These are phyloP conservation scores for Crematogaster levior DNA, from an alignment of 2,888 invertebrate genomes.

Conservation along the genomic window DNA sequence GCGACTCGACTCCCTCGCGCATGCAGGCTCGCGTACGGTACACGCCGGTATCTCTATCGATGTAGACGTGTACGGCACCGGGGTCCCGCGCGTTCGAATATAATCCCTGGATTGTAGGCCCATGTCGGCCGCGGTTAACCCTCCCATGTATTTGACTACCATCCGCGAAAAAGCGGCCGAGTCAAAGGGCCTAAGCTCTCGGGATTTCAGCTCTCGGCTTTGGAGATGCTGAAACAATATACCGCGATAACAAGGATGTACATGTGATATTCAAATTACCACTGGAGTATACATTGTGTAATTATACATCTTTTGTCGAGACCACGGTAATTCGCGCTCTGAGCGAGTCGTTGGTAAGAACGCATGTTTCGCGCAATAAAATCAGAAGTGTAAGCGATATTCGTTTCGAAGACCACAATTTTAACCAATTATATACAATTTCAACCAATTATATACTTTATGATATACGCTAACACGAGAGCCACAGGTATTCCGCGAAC, in stretches of 20 bases:
- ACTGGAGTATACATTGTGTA: neutral
- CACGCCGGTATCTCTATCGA: conserved; percentile 54
- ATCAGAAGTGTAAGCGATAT: neutral
- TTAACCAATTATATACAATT: too few species aligned
- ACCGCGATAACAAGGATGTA: neutral
- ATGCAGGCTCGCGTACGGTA: conserved; percentile 65
- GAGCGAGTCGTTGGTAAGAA: too few species aligned
- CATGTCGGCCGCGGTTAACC: conserved; percentile 41
- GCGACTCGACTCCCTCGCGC: conserved; percentile 82
- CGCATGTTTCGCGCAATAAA: neutral
- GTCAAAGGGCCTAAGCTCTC: neutral
- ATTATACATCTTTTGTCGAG: neutral
- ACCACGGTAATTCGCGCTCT: neutral
- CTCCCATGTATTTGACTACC: conserved; percentile 45
- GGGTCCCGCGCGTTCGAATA: conserved; percentile 35
- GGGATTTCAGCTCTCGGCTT: neutral
- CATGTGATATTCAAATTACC: neutral
- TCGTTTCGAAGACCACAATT: neutral
- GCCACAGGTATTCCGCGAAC: neutral
- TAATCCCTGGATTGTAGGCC: conserved; percentile 45
- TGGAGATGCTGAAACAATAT: conserved; percentile 5
- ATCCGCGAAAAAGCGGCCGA: conserved; percentile 41
- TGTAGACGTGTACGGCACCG: conserved; percentile 47
- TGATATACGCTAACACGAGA: neutral
- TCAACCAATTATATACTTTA: neutral